phyloP scores from a whole-genome alignment of 2,113 vertebrate species.

The Lampris megalopsis region DNA sequence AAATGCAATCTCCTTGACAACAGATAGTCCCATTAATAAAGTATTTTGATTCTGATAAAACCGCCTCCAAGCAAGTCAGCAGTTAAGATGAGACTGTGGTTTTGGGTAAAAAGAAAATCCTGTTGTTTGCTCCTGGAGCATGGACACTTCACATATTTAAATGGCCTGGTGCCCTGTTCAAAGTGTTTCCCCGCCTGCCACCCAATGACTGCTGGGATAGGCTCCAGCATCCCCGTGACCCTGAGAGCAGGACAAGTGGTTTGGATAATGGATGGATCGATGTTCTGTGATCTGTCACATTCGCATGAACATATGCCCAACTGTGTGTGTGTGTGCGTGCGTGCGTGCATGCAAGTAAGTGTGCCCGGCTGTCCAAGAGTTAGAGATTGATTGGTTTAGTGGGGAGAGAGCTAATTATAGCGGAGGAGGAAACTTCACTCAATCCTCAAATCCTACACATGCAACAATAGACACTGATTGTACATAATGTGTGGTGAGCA shows the following conservation, averaged over 20 bases:
- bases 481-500: not conserved
- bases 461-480: not conserved
- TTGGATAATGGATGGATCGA: not conserved
- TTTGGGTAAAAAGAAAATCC: no score
- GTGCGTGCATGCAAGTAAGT: slow-evolving; percentile 16
- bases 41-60: not conserved
- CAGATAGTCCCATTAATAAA: not conserved
- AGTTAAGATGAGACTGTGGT: not conserved
- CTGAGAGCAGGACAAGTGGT: no score
- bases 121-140: no score
- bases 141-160: no score
- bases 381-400: slow-evolving; percentile 70
- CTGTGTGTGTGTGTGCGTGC: not conserved
- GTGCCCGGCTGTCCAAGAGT: slow-evolving; percentile 21
- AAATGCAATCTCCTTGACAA: no score
- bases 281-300: not conserved
- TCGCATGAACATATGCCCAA: not conserved
- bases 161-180: no score
- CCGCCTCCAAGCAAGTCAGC: not conserved
- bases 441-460: slow-evolving; percentile 2
- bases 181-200: no score
- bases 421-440: slow-evolving; percentile 40
- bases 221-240: no score
- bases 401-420: slow-evolving; percentile 69
- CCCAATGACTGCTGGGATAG: no score